Evolutionary conservation across 1,140 invertebrate species (phyloP).

Genomic region (Paracyclopina nana): DNA sequence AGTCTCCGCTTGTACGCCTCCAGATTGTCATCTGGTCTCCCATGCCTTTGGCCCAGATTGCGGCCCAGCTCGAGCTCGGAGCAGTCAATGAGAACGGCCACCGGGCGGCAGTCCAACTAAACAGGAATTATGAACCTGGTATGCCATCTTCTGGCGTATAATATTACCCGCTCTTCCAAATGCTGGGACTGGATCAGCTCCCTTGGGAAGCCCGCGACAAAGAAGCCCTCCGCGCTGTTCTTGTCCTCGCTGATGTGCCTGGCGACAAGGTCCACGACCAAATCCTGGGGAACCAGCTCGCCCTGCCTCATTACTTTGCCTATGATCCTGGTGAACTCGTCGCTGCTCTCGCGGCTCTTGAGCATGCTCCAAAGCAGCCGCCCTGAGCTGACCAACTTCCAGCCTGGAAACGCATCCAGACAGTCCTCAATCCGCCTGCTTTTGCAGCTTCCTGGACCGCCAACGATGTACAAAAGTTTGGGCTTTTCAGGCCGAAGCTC

Average conservation of each 20-base stretch:
- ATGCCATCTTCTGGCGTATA: neutral
- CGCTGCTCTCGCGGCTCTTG: constrained; percentile 18
- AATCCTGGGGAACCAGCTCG: constrained; percentile 48
- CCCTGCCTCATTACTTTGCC: constrained; percentile 52
- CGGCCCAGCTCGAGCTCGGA: constrained; percentile 61
- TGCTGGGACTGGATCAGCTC: constrained; percentile 59
- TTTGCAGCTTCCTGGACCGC: constrained; percentile 60
- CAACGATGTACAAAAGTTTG: no score
- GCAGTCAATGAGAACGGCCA: constrained; percentile 54
- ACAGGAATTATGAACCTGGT: constrained; percentile 10
- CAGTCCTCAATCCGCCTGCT: constrained; percentile 44
- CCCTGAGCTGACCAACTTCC: constrained; percentile 52
- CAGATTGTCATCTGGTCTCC: constrained; percentile 57
- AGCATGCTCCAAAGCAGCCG: constrained; percentile 35
- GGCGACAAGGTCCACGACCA: constrained; percentile 16
- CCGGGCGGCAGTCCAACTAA: constrained; percentile 43
- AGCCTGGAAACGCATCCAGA: constrained; percentile 39
- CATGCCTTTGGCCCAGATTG: constrained; percentile 25
- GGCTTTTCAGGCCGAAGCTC: no score
- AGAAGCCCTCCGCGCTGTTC: constrained; percentile 45
- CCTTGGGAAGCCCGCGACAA: constrained; percentile 73
- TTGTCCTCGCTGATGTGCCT: no score
- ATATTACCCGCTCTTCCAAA: constrained; percentile 56
- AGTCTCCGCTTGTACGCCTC: constrained; percentile 56
- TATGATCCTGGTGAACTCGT: constrained; percentile 27